Evolutionary conservation across 2,797 vertebrate species (phyloP).

Genomic region (Periophthalmus magnuspinnatus): DNA sequence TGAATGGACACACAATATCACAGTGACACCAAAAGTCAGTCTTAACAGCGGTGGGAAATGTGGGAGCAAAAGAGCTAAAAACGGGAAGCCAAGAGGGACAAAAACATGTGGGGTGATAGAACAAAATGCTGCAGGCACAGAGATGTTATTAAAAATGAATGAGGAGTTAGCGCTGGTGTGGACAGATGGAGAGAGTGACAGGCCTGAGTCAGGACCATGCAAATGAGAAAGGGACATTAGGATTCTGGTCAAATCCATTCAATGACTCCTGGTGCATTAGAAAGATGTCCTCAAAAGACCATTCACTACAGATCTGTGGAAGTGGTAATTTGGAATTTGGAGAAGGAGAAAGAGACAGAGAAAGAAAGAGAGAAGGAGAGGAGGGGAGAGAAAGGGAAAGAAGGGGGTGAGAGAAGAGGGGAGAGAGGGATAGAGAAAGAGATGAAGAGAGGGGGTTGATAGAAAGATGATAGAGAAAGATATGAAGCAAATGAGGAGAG

Average conservation of each 20-base stretch:
- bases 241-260: neutral
- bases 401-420: no score
- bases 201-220: conserved; percentile 4
- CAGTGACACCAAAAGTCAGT: conserved; percentile 21
- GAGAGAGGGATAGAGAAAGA: no score
- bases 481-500: no score
- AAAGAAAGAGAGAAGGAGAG: neutral
- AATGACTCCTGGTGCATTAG: neutral
- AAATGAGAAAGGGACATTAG: conserved; percentile 1
- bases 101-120: conserved; percentile 9
- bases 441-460: no score
- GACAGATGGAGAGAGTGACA: neutral
- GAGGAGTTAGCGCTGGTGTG: conserved; percentile 7
- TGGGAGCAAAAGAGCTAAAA: conserved; percentile 23
- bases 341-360: neutral
- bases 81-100: neutral
- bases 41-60: conserved; percentile 12
- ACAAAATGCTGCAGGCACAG: conserved; percentile 26
- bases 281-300: neutral
- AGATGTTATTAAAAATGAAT: conserved; percentile 39
- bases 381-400: no score
- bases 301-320: no score
- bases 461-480: no score
- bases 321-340: no score
- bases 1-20: neutral